Base-by-base conservation (phyloP, 2,888 invertebrate genomes). In the Bibio marci region DNA sequence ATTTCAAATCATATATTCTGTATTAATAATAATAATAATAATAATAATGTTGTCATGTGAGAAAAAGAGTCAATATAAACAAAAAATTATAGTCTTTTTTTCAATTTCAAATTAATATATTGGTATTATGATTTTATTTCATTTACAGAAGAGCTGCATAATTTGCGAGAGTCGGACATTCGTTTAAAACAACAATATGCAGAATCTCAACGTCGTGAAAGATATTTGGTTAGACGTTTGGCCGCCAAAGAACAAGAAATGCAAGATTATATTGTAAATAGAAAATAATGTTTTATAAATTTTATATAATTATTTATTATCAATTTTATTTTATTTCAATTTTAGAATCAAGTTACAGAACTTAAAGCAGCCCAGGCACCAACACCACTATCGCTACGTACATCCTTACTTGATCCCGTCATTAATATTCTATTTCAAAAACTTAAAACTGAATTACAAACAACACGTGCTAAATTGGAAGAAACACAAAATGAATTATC, bases 401-500 rank as follows among this genome's bases (percentile, higher is more conserved):
- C 82, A 39, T 81, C 88, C 37, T 66, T 95, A 5, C 66, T 95
- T 49, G 97, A 97, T 63, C 95, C 95, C 17, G 92, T 94, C 30
- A 88, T 95, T 30, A 95, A 95, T 66, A 73, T 92, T 49, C 71
- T 95, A 45, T 80, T 95, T 53, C 80, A 91, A 58, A 79, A 85
- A 57, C 71, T 97, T 55, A 80, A 87, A 51, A 80, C 83, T 58
- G 95, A 97, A 62, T 66, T 95, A 45, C 80, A 86, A 42, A 75
- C 82, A 37, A 85, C 87, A 15, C 85, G 87, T 59, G 81, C 87
- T 39, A 82, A 86, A 57, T 69, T 94, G 48, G 94, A 95, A 59
- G 94, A 95, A 62, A 92, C 92, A 14, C 95, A 95, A 63, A 92
- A 90, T 63, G 97, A 97, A 68, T 69, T 97, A 34, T 85, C 88